Evolutionary conservation across 1,140 invertebrate species (phyloP).

Genomic region (Dufourea novaeangliae): DNA sequence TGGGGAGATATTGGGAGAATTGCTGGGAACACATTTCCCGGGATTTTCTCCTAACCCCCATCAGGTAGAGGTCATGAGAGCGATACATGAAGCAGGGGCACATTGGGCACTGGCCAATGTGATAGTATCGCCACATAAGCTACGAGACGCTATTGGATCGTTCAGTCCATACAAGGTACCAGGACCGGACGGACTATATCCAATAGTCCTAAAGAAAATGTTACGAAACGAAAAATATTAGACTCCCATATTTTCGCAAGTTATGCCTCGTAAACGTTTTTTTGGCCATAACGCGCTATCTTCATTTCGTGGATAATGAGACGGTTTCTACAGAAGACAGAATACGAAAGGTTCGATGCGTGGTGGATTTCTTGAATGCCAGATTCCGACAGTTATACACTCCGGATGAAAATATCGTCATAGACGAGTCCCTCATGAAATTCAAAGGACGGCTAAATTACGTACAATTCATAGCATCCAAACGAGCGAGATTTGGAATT

Average conservation of each 20-base stretch:
- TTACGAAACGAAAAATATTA: too few relatives aligned
- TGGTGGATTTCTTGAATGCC: slow-evolving; percentile 27
- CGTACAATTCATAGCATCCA: slow-evolving; percentile 43
- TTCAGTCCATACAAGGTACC: too few relatives aligned
- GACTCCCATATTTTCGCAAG: slow-evolving; percentile 25
- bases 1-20: too few relatives aligned
- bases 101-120: too few relatives aligned
- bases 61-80: too few relatives aligned
- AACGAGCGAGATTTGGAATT: slow-evolving; percentile 49
- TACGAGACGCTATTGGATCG: too few relatives aligned
- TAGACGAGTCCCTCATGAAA: slow-evolving; percentile 56
- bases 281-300: slow-evolving; percentile 10
- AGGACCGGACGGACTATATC: too few relatives aligned
- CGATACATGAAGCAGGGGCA: too few relatives aligned
- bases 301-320: slow-evolving; percentile 9
- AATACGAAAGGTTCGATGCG: neutral
- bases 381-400: slow-evolving; percentile 45
- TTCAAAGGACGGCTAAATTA: slow-evolving; percentile 42
- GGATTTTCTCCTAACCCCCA: too few relatives aligned
- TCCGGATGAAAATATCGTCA: slow-evolving; percentile 23
- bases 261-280: slow-evolving; percentile 35
- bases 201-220: too few relatives aligned
- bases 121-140: too few relatives aligned
- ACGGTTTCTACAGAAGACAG: slow-evolving; percentile 11
- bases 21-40: too few relatives aligned